Evolutionary conservation across 2,113 vertebrate species (phyloP), one percentile per base, ranked within the genome.

Genomic region (Hydrochoerus hydrochaeris): DNA sequence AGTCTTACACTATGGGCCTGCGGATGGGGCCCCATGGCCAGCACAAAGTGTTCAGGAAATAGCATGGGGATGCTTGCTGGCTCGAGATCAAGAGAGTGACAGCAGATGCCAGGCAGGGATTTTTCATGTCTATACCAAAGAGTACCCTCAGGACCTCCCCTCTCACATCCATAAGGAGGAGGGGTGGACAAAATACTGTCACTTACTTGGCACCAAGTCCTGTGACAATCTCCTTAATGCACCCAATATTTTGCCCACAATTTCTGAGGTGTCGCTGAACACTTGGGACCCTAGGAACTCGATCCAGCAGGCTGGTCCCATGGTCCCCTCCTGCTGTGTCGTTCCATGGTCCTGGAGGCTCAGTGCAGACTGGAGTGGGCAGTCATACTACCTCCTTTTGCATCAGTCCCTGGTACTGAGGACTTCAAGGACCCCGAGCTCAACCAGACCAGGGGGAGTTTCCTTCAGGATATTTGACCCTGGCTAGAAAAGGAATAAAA

Each of bases 161-260:
- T 69, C 2, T 13, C 49, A 41, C 3, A 1, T 24, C 17, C n/a
- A 20, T 2, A 22, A n/a, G n/a, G 49, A 10, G 0, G 38, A 17
- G 14, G 2, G 13, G 6, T 9, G 1, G 14, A 65, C 41, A 1
- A 52, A 26, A 9, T 35, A 35, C 63, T 35, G 6, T 49, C 3
- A 35, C 8, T 13, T 41, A 8, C 32, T 28, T 57, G 30, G 26
- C 57, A 41, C 13, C 0, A 8, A 17, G 5, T 7, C 7, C 41
- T 69, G 28, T 28, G 60, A 30, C 38, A 71, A 73, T 14, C 28
- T 83, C 73, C 28, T 12, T 28, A 83, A 65, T 1, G 41, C 1
- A 20, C 3, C 44, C 4, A 20, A 44, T 17, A 52, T 73, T 57
- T 58, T 60, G 17, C 65, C 58, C 26, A 22, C 28, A 30, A 10